Conservation (phyloP, 1,140 invertebrate genomes). For the Epicauta chinensis region DNA sequence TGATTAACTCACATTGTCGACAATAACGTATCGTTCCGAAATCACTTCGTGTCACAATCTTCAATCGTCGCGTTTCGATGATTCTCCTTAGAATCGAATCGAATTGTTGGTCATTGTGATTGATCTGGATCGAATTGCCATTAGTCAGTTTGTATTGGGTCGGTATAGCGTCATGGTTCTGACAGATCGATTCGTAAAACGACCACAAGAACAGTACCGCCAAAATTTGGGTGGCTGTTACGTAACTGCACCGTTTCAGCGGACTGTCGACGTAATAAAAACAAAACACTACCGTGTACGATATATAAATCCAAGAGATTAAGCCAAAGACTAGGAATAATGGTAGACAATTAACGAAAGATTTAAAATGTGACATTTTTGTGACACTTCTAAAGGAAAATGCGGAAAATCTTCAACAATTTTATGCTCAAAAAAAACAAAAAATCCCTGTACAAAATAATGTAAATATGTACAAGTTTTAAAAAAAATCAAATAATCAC, state of each 20-base stretch:
- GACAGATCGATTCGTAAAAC: conserved; percentile 53
- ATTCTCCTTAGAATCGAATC: conserved; percentile 24
- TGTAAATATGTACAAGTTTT: too few species aligned
- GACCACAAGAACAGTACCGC: conserved; percentile 73
- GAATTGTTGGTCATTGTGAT: conserved; percentile 17
- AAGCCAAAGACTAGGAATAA: conserved; percentile 83
- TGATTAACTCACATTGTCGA: conserved; percentile 30
- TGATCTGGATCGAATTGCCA: conserved; percentile 12
- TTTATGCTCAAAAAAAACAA: too few species aligned
- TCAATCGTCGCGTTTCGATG: conserved; percentile 16
- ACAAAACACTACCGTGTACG: conserved; percentile 89
- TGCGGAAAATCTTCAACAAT: neutral
- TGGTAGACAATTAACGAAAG: conserved; percentile 50
- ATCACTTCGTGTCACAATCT: conserved; percentile 21
- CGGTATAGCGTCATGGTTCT: conserved; percentile 22
- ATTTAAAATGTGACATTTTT: conserved; percentile 9
- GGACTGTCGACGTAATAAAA: conserved; percentile 57
- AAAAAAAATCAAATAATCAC: too few species aligned
- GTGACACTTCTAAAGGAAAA: too few species aligned
- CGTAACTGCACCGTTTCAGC: conserved; percentile 58
- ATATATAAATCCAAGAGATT: conserved; percentile 91
- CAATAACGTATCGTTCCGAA: conserved; percentile 30
- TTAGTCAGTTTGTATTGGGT: conserved; percentile 20
- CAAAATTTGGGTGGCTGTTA: conserved; percentile 79
- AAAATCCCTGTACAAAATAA: too few species aligned